Base-by-base conservation (phyloP, 2,888 invertebrate genomes). In the Caenorhabditis sinica region DNA sequence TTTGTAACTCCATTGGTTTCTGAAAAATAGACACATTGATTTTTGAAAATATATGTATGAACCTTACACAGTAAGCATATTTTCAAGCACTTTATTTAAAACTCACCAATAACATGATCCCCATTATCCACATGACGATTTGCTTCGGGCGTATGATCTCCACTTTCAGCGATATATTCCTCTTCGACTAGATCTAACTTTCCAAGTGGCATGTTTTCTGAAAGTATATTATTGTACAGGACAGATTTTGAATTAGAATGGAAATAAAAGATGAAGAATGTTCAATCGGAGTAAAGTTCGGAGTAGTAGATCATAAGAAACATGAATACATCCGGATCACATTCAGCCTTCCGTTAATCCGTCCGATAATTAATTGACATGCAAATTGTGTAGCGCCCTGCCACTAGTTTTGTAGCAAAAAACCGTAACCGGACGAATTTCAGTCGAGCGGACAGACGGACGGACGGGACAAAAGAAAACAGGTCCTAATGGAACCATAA, bases 101-200 rank as follows among this genome's bases (percentile, higher is more conserved):
- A n/a, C 61, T 28, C 11, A 79, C 77, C 77, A 20, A 79, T 63
- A 28, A 79, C 71, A 17, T 49, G 9, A 49, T 66, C 80, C 23
- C 58, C 66, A 36, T 72, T 66, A n/a, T 65, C 63, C 13, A 20
- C 28, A 2, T 36, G 65, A 20, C 58, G 28, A 20, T 53, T 49
- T 0, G 58, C 65, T 75, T 87, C 88, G n/a, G 89, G 88, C 4
- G 88, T 87, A 40, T 86, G 83, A 76, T 88, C 88, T 1, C 88
- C 73, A 30, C 86, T 86, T 49, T 89, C 89, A 28, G 88, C 89
- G 43, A 89, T 89, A 73, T 89, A 89, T 65, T 89, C 89, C 49
- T 89, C 89, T 58, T 88, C 89, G 58, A 84, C 83, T 15, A 87
- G 83, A 68, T 81, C 87, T 84, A 88, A 86, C 58, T 83, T 82